Base-by-base conservation (phyloP, 2,888 invertebrate genomes). In the Merodon equestris region DNA sequence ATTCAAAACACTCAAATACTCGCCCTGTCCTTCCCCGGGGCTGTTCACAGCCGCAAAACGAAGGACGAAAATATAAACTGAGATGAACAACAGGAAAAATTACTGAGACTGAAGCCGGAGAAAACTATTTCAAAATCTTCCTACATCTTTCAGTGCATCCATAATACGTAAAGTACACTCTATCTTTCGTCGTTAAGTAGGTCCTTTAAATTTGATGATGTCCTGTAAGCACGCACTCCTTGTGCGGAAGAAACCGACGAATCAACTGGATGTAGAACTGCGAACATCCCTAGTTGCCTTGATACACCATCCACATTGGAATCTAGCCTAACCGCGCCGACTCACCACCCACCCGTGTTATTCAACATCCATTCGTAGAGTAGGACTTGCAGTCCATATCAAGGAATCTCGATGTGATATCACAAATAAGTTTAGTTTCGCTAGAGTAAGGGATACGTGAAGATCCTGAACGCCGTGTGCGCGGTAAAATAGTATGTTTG, bases 371-470 rank as follows among this genome's bases (percentile, higher is more conserved):
- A 53, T 56, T 10, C 34, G 42, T 53, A 17, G 48, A 34, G 50
- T 19, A 58, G 9, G 18, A 38, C 15, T 48, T 42, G 63, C 58
- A 68, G 9, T 73, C 56, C 45, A 18, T 64, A 70, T 79, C 68
- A 70, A 60, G 68, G 70, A 68, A 79, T 79, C 79, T 70, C 50
- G 53, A n/a, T 70, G 64, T 57, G 64, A 64, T 79, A 64, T 60
- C 74, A 74, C 61, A 27, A 58, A 44, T 27, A 4, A 54, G 64
- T 79, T 79, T 64, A 79, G 79, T 79, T 64, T 73, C 79, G 74
- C 79, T 74, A 63, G 79, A 79, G 79, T 64, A 60, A 77, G 70
- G 79, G 79, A 79, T 79, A 79, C 79, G 79, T 79, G 79, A 79
- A 19, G 79, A 64, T 64, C 73, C 63, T 34, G 68, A 56, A 64